Percentiles rank a stretch among this genome's conserved stretches.
Evolutionary conservation across 2,797 vertebrate species (phyloP).

Genomic region (Gouania willdenowi): DNA sequence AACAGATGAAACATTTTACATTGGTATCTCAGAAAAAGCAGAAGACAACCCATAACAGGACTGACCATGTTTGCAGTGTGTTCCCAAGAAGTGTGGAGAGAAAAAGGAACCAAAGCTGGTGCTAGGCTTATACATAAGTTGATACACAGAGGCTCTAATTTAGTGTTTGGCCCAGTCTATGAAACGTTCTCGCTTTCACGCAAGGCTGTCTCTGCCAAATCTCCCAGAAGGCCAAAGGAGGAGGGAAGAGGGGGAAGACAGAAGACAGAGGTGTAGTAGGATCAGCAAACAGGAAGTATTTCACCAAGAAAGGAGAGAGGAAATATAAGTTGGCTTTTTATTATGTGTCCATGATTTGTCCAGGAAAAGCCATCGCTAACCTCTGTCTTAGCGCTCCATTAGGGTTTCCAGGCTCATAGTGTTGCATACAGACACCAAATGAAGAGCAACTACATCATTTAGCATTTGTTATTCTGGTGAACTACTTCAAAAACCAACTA

Average conservation of each 20-base stretch:
- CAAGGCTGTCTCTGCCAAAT: constrained; percentile 55
- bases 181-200: constrained; percentile 70
- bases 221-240: constrained; percentile 15
- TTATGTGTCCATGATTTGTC: neutral
- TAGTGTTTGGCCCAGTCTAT: constrained; percentile 77
- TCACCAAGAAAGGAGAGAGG: constrained; percentile 36
- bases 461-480: too few species aligned
- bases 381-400: too few species aligned
- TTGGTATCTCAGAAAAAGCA: neutral
- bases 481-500: too few species aligned
- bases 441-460: too few species aligned
- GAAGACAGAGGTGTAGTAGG: constrained; percentile 24
- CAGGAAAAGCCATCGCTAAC: too few species aligned
- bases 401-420: too few species aligned
- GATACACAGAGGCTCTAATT: constrained; percentile 80
- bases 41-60: constrained; percentile 44
- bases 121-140: constrained; percentile 69
- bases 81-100: constrained; percentile 55
- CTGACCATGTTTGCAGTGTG: constrained; percentile 79
- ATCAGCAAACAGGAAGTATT: constrained; percentile 25
- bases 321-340: constrained; percentile 6
- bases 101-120: constrained; percentile 52
- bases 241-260: constrained; percentile 13
- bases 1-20: neutral
- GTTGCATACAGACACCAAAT: too few species aligned